phyloP scores from a whole-genome alignment of 2,888 invertebrate species.

The Lamproptera curius region DNA sequence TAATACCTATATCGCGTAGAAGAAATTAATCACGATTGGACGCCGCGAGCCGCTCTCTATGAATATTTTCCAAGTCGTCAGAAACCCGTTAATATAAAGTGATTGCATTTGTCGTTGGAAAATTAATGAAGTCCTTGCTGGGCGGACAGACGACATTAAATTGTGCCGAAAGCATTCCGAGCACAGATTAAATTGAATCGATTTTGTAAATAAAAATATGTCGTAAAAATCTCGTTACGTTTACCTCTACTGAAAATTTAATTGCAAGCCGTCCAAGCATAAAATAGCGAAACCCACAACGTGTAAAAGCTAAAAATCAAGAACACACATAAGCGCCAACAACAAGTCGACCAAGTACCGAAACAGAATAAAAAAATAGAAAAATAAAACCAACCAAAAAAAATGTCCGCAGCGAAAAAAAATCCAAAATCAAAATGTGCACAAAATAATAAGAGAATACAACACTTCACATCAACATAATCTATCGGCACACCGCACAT shows the following conservation, averaged over 20 bases:
- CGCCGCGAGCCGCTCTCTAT: slow-evolving; percentile 36
- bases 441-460: slow-evolving; percentile 68
- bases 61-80: slow-evolving; percentile 42
- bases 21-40: slow-evolving; percentile 50
- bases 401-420: slow-evolving; percentile 67
- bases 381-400: slow-evolving; percentile 67
- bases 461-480: slow-evolving; percentile 69
- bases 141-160: slow-evolving; percentile 28
- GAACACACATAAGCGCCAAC: too few species aligned
- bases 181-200: background rate
- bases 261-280: background rate
- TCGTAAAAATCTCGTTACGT: background rate
- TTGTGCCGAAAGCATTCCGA: slow-evolving; percentile 1
- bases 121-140: slow-evolving; percentile 34
- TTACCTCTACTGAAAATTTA: background rate
- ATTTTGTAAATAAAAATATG: too few species aligned
- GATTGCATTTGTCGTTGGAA: slow-evolving; percentile 39
- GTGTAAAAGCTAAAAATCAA: background rate
- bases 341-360: slow-evolving; percentile 24
- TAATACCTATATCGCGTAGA: slow-evolving; percentile 30
- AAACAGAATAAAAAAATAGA: slow-evolving; percentile 29
- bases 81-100: slow-evolving; percentile 41
- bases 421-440: slow-evolving; percentile 73
- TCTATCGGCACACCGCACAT: slow-evolving; percentile 64
- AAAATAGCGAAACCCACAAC: background rate